Base-by-base conservation (phyloP, 2,888 invertebrate genomes). In the Nomada fucata region DNA sequence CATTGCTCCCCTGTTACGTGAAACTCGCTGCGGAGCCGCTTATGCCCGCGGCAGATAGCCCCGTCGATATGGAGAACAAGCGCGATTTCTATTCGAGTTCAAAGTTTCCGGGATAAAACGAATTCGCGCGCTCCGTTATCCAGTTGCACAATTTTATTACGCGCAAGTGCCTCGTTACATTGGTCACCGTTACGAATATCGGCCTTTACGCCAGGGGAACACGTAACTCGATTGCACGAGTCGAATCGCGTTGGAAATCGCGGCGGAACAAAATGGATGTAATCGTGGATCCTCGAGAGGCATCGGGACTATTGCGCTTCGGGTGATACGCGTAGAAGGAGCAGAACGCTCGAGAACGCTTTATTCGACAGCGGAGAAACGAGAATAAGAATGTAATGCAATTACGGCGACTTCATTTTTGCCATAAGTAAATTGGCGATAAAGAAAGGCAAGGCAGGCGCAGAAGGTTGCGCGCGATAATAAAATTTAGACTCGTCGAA, bases 71-170 rank as follows among this genome's bases (percentile, higher is more conserved):
- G 13, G 26, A 29, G 47, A 59, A 59, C 29, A 13, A 4, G 9
- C 50, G 23, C 15, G n/a, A 64, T 57, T 73, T 73, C 53, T 20
- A 47, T 1, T n/a, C 42, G 53, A 26, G 23, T 73, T 71, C 70
- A 36, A 50, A 36, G 60, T 71, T 61, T 71, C 60, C 75, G 71
- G 72, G 60, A 70, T 50, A 50, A 73, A 64, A 64, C 36, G 57
- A 76, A 73, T 64, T 42, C 26, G 44, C 26, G 60, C 52, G 44
- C 13, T n/a, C 23, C 47, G 36, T 67, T 59, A 67, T 52, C 42
- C 4, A 2, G 26, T 76, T 76, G 53, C 42, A 29, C 20, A 76
- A 76, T 61, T 72, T 61, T 13, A 53, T 76, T 71, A 61, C 60
- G 60, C 50, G 13, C n/a, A 23, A 23, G 23, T 23, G n/a, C 44